Evolutionary conservation across 2,113 vertebrate genomes (phyloP).

Genomic region (Dolichotis patagonum): DNA sequence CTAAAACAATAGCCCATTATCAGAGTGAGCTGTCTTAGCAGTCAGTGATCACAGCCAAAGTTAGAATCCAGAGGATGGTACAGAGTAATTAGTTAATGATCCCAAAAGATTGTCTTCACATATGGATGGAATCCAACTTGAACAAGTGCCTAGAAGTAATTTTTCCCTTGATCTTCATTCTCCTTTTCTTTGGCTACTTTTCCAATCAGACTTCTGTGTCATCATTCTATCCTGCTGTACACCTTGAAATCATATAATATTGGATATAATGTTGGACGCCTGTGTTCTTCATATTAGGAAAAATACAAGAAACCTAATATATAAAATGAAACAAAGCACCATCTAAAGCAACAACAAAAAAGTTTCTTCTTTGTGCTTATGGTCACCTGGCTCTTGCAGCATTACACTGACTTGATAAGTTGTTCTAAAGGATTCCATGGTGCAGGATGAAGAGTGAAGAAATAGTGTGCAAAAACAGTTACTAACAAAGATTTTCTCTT

Average conservation of each 20-base stretch:
- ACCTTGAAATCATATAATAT: background rate
- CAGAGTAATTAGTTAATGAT: slow-evolving; percentile 48
- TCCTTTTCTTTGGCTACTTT: background rate
- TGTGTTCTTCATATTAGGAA: background rate
- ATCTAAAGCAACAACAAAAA: background rate
- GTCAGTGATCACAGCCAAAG: background rate
- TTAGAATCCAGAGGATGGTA: slow-evolving; percentile 16
- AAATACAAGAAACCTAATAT: background rate
- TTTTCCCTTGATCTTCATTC: background rate
- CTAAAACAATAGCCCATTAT: background rate
- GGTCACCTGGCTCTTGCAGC: background rate
- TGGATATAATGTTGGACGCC: background rate
- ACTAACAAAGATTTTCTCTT: background rate
- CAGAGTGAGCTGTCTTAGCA: slow-evolving; percentile 8
- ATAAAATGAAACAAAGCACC: background rate
- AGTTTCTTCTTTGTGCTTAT: background rate
- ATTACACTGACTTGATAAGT: background rate
- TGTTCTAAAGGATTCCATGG: background rate
- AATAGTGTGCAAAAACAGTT: background rate
- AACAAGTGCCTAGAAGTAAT: slow-evolving; percentile 29
- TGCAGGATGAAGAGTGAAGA: background rate
- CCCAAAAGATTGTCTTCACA: background rate
- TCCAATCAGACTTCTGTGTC: background rate
- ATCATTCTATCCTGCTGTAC: background rate
- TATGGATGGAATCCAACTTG: slow-evolving; percentile 16